phyloP scores from a whole-genome alignment of 2,888 invertebrate species.

The Auanema freiburgensis region DNA sequence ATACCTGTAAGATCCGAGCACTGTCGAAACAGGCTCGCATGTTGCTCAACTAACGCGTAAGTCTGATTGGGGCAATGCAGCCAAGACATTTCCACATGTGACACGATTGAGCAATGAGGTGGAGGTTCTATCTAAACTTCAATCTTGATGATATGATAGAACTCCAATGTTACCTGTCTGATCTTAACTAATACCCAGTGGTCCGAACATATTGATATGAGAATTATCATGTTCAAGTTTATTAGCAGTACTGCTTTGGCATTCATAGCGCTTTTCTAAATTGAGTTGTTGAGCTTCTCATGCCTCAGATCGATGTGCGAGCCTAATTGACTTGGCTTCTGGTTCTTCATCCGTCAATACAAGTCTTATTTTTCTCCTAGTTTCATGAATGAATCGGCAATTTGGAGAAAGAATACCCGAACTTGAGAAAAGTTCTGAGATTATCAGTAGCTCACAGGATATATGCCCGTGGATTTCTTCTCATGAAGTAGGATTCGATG shows the following conservation, averaged over 20 bases:
- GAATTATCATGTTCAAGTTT: constrained; percentile 31
- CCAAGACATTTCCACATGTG: constrained; percentile 15
- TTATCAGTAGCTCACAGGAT: constrained; percentile 3
- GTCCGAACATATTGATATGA: constrained; percentile 35
- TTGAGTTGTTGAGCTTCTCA: constrained; percentile 8
- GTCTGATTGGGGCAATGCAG: constrained; percentile 29
- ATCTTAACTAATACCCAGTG: constrained; percentile 40
- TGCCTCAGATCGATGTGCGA: neutral
- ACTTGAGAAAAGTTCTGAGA: constrained; percentile 4
- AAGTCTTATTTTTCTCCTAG: no score
- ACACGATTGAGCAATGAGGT: constrained; percentile 23
- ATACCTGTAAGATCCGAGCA: constrained; percentile 44
- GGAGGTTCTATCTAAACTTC: constrained; percentile 21
- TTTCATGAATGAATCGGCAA: constrained; percentile 22
- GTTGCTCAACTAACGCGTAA: constrained; percentile 31
- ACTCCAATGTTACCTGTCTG: constrained; percentile 17
- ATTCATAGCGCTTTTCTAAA: constrained; percentile 25
- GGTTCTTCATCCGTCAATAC: no score
- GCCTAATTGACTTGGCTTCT: no score
- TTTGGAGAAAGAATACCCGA: constrained; percentile 43
- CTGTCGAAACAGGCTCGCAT: constrained; percentile 33
- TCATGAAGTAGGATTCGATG: constrained; percentile 35
- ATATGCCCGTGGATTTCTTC: constrained; percentile 32
- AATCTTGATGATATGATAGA: neutral
- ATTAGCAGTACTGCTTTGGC: constrained; percentile 31